Percentiles rank a stretch among this genome's conserved stretches.
Conservation (phyloP, 1,140 invertebrate genomes). For the Drosophila burlai region DNA sequence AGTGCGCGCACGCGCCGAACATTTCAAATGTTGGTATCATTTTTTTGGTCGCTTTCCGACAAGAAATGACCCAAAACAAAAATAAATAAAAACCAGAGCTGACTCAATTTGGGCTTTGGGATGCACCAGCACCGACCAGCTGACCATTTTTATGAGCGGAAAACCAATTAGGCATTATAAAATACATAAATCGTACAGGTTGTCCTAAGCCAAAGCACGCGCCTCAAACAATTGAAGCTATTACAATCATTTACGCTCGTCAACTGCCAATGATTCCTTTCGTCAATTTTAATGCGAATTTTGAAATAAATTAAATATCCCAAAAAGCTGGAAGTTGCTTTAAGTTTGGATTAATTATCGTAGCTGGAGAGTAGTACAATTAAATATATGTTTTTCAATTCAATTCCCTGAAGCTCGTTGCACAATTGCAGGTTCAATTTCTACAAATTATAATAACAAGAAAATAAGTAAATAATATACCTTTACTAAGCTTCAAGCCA, state of each 20-base stretch:
- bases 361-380: not conserved
- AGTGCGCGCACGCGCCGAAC: slow-evolving; percentile 70
- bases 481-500: too few relatives aligned
- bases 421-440: too few relatives aligned
- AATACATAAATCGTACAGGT: slow-evolving; percentile 57
- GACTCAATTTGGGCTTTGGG: slow-evolving; percentile 41
- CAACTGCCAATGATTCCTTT: slow-evolving; percentile 28
- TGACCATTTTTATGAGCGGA: slow-evolving; percentile 46
- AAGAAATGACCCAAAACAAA: slow-evolving; percentile 43
- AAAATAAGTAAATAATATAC: not conserved
- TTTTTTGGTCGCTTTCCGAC: slow-evolving; percentile 28
- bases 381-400: not conserved
- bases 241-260: slow-evolving; percentile 31
- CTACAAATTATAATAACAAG: too few relatives aligned
- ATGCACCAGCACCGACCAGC: slow-evolving; percentile 53
- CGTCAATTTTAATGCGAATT: slow-evolving; percentile 7
- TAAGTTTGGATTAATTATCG: too few relatives aligned
- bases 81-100: slow-evolving; percentile 28
- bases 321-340: not conserved
- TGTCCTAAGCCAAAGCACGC: slow-evolving; percentile 55
- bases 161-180: slow-evolving; percentile 76
- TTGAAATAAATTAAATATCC: not conserved
- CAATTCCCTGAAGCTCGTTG: too few relatives aligned
- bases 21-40: slow-evolving; percentile 69
- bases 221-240: slow-evolving; percentile 34